Percentiles rank a stretch among this genome's conserved stretches.
phyloP scores from a whole-genome alignment of 2,113 vertebrate genomes.

The Fregata magnificens region DNA sequence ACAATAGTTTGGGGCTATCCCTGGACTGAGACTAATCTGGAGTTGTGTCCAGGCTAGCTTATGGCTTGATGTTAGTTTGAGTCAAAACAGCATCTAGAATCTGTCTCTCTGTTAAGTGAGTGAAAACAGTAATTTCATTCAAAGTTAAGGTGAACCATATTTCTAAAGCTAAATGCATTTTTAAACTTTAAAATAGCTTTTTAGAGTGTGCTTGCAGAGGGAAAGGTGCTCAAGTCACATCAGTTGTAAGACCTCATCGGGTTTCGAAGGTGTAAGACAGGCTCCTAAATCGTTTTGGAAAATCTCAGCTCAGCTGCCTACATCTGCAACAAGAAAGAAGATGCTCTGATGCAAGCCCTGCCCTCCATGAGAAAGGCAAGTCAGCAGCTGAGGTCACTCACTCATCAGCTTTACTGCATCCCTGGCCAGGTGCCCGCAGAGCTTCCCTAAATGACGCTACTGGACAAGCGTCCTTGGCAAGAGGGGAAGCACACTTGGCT shows the following conservation, averaged over 20 bases:
- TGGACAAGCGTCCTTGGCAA: not conserved
- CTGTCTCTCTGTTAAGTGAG: not conserved
- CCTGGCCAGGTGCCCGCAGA: not conserved
- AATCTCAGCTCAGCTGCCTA: not conserved
- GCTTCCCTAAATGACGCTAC: not conserved
- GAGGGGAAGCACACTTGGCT: not conserved
- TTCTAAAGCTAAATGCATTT: too few species aligned
- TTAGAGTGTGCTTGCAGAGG: not conserved
- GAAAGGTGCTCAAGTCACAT: not conserved
- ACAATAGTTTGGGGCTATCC: not conserved
- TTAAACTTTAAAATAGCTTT: not conserved
- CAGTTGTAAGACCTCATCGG: not conserved
- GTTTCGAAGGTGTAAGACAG: not conserved
- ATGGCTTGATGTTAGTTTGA: not conserved
- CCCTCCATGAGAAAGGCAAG: not conserved
- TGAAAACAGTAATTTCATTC: not conserved
- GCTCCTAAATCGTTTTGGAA: not conserved
- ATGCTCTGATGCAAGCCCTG: not conserved
- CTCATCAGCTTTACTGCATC: conserved; percentile 5
- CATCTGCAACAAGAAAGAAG: not conserved
- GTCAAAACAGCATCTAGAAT: not conserved
- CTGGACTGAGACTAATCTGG: not conserved
- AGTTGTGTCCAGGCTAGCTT: not conserved
- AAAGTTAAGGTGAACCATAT: not conserved
- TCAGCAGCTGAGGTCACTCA: not conserved